Base-by-base conservation (phyloP, 2,113 vertebrate genomes). In the Craseonycteris thonglongyai region DNA sequence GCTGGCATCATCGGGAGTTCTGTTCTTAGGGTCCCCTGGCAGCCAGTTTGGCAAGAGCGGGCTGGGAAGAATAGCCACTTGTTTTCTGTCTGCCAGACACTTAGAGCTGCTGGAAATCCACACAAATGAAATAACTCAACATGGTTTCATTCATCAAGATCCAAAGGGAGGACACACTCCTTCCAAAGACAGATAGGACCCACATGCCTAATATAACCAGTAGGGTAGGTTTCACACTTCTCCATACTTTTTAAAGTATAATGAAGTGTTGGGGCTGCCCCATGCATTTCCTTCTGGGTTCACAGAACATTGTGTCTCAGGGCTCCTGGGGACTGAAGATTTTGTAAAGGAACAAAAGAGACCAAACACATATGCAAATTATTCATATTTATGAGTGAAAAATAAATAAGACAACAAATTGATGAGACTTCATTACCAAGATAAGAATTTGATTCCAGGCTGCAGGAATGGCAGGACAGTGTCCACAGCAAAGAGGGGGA, bases 71-170 rank as follows among this genome's bases (percentile, higher is more conserved):
- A 88, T 35, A 97, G 65, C 96, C 66, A 81, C 40, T 96, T 88
- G 80, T 95, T 96, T 96, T 51, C 83, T 95, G 49, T 84, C 81
- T 88, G 75, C 92, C 96, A 96, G 94, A 95, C 0, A 1, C 86
- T 90, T 58, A 22, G 84, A 96, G 83, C 80, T 93, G 88, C 81
- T 93, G 88, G 84, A 93, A 96, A 95, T 88, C 51, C 45, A 83
- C 0, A 7, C 7, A 1, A 72, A 81, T 74, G 81, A 71, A 93
- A 90, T 90, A 72, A 78, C 76, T 63, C 10, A 1, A 92, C 90
- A 69, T 54, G 80, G 59, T 94, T 97, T 97, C 90, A 94, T 95
- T 94, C 83, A 93, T 72, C 0, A 9, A 66, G 74, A 82, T 88
- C 87, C 40, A 82, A 45, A 75, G 47, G 65, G 65, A 91, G 75